These are phyloP conservation scores for Axinella damicornis DNA, from an alignment of 37 sponge, comb jelly and placozoan species.

Conservation along the genomic window DNA sequence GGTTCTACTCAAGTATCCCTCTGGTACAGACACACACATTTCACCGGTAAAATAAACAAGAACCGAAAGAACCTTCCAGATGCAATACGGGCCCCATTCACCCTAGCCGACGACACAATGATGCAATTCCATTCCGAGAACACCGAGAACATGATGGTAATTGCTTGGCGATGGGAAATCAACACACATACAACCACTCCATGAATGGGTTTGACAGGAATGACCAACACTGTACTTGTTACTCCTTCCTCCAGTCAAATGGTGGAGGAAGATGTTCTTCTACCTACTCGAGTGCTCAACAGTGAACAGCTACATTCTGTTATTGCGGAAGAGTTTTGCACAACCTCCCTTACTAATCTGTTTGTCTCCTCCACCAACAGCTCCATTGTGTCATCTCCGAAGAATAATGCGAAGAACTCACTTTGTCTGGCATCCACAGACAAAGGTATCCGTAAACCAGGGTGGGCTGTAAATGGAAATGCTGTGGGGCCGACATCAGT, in stretches of 20 bases:
- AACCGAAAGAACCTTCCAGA: neutral
- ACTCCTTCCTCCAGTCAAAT: neutral
- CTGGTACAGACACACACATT: neutral
- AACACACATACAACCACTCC: conserved; percentile 8
- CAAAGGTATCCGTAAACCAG: neutral
- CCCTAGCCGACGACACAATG: neutral
- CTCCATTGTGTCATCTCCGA: neutral
- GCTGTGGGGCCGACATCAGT: neutral
- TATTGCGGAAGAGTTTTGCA: neutral
- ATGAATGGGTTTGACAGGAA: conserved; percentile 4
- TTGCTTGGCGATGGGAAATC: neutral
- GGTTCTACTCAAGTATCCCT: conserved; percentile 4
- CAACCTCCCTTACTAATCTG: neutral
- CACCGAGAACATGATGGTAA: neutral
- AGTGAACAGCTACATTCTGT: neutral
- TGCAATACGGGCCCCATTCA: neutral
- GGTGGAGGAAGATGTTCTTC: conserved; percentile 11
- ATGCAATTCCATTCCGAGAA: neutral
- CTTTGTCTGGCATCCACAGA: neutral
- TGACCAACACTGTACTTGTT: conserved; percentile 1
- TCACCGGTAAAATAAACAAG: neutral
- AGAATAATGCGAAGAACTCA: neutral
- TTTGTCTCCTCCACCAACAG: neutral
- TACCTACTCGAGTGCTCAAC: neutral
- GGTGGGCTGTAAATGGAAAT: neutral